phyloP scores from a whole-genome alignment of 2,888 invertebrate species.

The Lumbricus terrestris region DNA sequence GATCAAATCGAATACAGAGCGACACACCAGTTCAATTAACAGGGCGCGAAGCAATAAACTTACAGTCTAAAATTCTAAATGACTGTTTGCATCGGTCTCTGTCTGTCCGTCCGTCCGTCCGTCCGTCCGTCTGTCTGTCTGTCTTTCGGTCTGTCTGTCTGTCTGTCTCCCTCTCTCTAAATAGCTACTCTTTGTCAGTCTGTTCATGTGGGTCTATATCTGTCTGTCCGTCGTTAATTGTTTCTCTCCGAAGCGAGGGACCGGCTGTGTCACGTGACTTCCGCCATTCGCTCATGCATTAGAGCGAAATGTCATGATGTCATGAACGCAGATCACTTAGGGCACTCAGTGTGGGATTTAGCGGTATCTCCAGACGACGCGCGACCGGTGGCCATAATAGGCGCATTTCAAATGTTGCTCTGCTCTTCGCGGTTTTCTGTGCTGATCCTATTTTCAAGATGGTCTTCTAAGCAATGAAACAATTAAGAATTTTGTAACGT shows the following conservation, averaged over 20 bases:
- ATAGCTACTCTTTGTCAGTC: background rate
- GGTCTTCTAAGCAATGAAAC: background rate
- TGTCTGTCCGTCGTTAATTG: background rate
- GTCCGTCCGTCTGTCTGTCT: background rate
- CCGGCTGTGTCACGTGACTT: slow-evolving; percentile 8
- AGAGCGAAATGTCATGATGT: background rate
- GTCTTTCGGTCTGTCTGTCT: background rate
- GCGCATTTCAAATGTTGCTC: background rate
- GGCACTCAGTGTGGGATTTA: background rate
- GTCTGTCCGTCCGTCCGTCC: background rate
- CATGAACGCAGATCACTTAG: background rate
- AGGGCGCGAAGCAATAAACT: background rate
- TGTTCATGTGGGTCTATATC: background rate
- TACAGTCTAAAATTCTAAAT: background rate
- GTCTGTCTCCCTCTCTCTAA: background rate
- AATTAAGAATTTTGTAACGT: background rate
- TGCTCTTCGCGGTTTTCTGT: background rate
- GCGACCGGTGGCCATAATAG: background rate
- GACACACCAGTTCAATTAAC: background rate
- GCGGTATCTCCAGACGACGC: background rate
- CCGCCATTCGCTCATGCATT: background rate
- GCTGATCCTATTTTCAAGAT: background rate
- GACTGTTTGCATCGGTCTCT: background rate
- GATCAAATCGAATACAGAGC: background rate
- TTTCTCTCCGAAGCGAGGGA: background rate